phyloP scores from a whole-genome alignment of 2,797 vertebrate genomes.

The Phrynocephalus vlangalii region DNA sequence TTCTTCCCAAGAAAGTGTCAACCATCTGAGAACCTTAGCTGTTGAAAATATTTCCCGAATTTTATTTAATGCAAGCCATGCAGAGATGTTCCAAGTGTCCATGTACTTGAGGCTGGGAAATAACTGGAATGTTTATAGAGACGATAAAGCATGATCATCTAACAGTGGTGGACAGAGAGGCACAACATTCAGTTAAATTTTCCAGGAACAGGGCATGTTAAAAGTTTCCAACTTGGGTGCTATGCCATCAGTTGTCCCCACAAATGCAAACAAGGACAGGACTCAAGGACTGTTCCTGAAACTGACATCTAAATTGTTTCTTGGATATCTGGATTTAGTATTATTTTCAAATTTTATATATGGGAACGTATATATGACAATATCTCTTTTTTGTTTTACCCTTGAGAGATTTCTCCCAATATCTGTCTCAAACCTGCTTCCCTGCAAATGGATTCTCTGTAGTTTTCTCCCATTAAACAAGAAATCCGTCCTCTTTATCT shows the following conservation, averaged over 20 bases:
- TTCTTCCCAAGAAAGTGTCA: slow-evolving; percentile 64
- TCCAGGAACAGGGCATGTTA: slow-evolving; percentile 4
- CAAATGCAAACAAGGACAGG: not conserved
- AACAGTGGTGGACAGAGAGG: slow-evolving; percentile 30
- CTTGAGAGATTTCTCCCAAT: no score
- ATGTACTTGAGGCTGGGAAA: slow-evolving; percentile 17
- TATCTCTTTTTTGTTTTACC: no score
- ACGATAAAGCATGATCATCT: slow-evolving; percentile 58
- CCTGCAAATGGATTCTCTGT: no score
- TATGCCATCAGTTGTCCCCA: not conserved
- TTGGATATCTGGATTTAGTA: not conserved
- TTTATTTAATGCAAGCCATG: slow-evolving; percentile 37
- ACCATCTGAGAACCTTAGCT: slow-evolving; percentile 62
- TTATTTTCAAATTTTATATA: not conserved
- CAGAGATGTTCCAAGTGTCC: slow-evolving; percentile 41
- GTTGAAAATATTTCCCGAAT: slow-evolving; percentile 22
- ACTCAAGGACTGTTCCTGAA: not conserved
- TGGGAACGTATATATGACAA: not conserved
- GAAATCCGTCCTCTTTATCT: no score
- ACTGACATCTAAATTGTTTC: not conserved
- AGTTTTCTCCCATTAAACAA: no score
- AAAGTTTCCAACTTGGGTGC: slow-evolving; percentile 10
- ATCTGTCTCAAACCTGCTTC: no score
- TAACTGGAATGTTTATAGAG: slow-evolving; percentile 19
- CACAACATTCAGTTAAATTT: slow-evolving; percentile 36